Base-by-base conservation (phyloP, 2,113 vertebrate genomes). In the Merops nubicus region DNA sequence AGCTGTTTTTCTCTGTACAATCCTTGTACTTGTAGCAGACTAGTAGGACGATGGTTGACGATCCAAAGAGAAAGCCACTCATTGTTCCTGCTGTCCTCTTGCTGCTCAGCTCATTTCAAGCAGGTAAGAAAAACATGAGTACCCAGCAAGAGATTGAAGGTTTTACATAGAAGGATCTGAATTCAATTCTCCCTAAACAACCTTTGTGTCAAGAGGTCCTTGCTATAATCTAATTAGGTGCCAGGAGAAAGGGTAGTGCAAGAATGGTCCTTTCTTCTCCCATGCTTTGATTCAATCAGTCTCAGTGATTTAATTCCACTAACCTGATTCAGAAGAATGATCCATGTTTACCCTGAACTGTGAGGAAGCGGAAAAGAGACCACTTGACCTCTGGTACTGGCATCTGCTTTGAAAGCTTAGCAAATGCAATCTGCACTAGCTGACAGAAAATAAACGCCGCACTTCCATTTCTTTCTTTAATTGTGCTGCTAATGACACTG, bases 111-210 rank as follows among this genome's bases (percentile, higher is more conserved):
- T 81, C 85, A 59, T 60, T 74, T 59, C 74, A 62, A 68, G 34
- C 93, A 96, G 97, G 97, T 97, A 97, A 96, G 97, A 29, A 78
- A 87, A 70, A 40, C 7, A 12, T 6, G 26, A 78, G 12, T 60
- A 16, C 13, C 14, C 70, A 76, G 36, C 25, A 91, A 87, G 51
- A 31, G 34, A 68, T 3, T 87, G 40, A 84, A 75, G 28, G 36
- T 51, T 94, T 89, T 93, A 78, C 22, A 38, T 3, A 57, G 48
- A 42, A 64, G 60, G 51, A 50, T 59, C 38, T 72, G 70, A 70
- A 85, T 88, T 88, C 9, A 80, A 9, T 87, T 93, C 50, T 73
- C 13, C 31, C 16, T 54, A 29, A 65, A 59, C 29, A 84, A 68
- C 23, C 25, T 45, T 25, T 57, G 8, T 75, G 77, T 68, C 51